Evolutionary conservation across 2,888 invertebrate species (phyloP), one percentile per base, ranked within the genome.

Genomic region (Acleris sparsana): DNA sequence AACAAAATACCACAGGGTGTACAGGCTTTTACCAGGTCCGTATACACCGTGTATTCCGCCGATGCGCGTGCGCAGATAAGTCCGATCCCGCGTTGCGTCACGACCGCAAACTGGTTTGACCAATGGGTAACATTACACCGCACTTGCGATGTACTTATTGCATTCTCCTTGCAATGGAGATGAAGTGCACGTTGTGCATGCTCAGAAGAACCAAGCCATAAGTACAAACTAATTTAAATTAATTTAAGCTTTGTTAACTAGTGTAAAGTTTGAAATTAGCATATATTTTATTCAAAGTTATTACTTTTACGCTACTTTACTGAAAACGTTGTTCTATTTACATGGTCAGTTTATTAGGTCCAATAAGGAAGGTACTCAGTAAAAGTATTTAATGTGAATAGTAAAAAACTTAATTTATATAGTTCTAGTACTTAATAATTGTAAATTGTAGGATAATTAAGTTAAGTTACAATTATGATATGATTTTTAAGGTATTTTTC

Each of bases 81-180:
- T 33, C 52, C 5, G 43, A 44, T 20, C 70, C 63, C 25, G 51
- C 46, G 69, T 76, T 72, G 70, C 73, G 69, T 76, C 72, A 77
- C 72, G 73, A 72, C 63, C 39, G 60, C 65, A 64, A 74, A 74
- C 76, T 67, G 73, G 73, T 73, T 72, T 67, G 55, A 70, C 71
- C 58, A 69, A 70, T 70, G 75, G 72, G 60, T 77, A 71, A 68
- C 53, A 68, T 75, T 75, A 74, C 75, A 65, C 60, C 68, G 72
- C 70, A 71, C 72, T 65, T 55, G 68, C 69, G 69, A 66, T 70
- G 53, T 67, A 70, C 69, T 70, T 69, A 67, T 70, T 70, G 69
- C 69, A 70, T 70, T 69, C 62, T 53, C 66, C 43, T 53, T 44
- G 53, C 52, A 39, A 53, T 59, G 56, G 49, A 53, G 53, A 51